Evolutionary conservation across 2,888 invertebrate genomes (phyloP).

Genomic region (Creontiades dilutus): DNA sequence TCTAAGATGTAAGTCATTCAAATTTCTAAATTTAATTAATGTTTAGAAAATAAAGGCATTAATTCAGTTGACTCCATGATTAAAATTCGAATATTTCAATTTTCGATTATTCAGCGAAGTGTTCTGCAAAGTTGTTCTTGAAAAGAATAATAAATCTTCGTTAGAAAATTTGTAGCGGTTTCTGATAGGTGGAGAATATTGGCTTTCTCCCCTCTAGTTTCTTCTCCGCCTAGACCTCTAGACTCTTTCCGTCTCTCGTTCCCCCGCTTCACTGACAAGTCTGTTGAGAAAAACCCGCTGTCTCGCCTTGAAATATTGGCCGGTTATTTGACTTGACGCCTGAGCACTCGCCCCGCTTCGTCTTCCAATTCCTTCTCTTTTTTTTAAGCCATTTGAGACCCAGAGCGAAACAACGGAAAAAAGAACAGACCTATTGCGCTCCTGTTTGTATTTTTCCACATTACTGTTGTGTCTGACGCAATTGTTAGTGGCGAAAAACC

Average conservation of each 20-base stretch:
- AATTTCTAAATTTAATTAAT: too few species aligned
- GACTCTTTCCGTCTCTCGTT: background rate
- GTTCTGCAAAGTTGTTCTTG: too few species aligned
- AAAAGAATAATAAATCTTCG: too few species aligned
- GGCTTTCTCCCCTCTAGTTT: background rate
- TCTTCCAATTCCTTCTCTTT: background rate
- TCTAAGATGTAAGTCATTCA: too few species aligned
- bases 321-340: slow-evolving; percentile 29
- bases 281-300: slow-evolving; percentile 4
- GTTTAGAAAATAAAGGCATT: too few species aligned
- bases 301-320: slow-evolving; percentile 47
- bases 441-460: background rate
- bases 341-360: background rate
- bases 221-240: background rate
- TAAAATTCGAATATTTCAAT: too few species aligned
- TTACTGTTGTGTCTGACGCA: background rate
- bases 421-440: background rate
- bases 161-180: background rate
- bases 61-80: too few species aligned
- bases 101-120: too few species aligned
- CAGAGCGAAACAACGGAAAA: background rate
- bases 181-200: background rate
- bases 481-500: background rate
- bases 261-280: background rate
- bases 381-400: background rate